phyloP scores from a whole-genome alignment of 35 echinoderm and acorn worm genomes.

The Stichopus chloronotus region DNA sequence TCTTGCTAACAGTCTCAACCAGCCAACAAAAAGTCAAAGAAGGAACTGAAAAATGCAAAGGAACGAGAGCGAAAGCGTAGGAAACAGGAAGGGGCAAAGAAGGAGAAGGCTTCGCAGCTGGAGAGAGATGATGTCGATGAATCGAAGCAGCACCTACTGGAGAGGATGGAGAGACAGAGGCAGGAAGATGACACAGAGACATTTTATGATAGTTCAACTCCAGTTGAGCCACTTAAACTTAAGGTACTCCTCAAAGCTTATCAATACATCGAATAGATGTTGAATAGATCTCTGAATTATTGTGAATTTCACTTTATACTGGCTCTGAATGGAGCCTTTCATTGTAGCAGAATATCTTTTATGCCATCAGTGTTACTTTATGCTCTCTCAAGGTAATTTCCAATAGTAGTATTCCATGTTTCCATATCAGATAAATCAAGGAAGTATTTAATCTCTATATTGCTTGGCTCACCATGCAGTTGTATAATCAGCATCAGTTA shows the following conservation, averaged over 20 bases:
- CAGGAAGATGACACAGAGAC: neutral
- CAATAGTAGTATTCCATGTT: too few species aligned
- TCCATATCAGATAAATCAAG: neutral
- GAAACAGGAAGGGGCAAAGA: neutral
- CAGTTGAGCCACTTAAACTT: neutral
- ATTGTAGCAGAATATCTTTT: neutral
- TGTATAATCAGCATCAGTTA: too few species aligned
- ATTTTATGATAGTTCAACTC: neutral
- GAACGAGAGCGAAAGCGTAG: constrained; percentile 19
- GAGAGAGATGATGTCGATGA: neutral
- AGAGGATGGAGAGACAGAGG: neutral
- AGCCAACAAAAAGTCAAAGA: neutral
- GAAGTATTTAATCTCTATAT: too few species aligned
- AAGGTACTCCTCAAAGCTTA: neutral
- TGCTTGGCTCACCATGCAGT: too few species aligned
- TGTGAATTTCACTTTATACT: neutral
- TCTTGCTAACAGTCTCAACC: neutral
- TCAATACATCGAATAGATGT: neutral
- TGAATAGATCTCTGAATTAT: neutral
- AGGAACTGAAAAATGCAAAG: constrained; percentile 28
- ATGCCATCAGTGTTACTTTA: neutral
- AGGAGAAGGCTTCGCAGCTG: neutral
- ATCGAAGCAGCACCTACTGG: neutral
- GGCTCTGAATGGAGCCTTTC: neutral
- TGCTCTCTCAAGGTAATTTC: neutral